A percentile compares a stretch with the other conserved stretches of the same genome.
These are phyloP conservation scores for Gastrophysa polygoni DNA, from an alignment of 2,888 invertebrate species.

Conservation along the genomic window DNA sequence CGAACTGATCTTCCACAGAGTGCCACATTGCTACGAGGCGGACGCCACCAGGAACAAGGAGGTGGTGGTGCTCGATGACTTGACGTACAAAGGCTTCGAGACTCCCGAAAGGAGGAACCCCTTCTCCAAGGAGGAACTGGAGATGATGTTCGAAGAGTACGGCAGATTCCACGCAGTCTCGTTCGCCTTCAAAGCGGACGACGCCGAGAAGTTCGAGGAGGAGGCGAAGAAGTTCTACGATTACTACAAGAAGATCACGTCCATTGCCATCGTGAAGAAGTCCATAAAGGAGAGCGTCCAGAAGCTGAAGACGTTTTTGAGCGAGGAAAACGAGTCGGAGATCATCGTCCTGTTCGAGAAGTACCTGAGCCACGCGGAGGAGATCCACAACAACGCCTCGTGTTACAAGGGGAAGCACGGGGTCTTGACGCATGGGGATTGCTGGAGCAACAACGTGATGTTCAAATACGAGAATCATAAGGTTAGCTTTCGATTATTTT, in stretches of 20 bases:
- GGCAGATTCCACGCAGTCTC: background rate
- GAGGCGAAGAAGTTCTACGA: background rate
- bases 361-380: background rate
- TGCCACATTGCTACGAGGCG: conserved; percentile 1
- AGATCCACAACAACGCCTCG: background rate
- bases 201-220: background rate
- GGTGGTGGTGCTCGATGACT: conserved; percentile 9
- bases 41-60: background rate
- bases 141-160: background rate
- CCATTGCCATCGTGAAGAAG: background rate
- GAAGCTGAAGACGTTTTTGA: background rate
- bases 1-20: background rate
- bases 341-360: conserved; percentile 10
- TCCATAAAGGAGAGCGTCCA: background rate
- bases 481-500: no score
- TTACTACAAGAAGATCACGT: background rate
- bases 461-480: conserved; percentile 48
- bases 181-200: background rate
- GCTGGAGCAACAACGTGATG: conserved; percentile 45
- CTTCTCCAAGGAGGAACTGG: conserved; percentile 8
- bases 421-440: conserved; percentile 41
- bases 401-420: background rate
- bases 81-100: conserved; percentile 2
- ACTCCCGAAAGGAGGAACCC: background rate
- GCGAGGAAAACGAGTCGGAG: background rate